Evolutionary conservation across 2,113 vertebrate genomes (phyloP), one percentile per base, ranked within the genome.

Genomic region (Corydoras maculifer): DNA sequence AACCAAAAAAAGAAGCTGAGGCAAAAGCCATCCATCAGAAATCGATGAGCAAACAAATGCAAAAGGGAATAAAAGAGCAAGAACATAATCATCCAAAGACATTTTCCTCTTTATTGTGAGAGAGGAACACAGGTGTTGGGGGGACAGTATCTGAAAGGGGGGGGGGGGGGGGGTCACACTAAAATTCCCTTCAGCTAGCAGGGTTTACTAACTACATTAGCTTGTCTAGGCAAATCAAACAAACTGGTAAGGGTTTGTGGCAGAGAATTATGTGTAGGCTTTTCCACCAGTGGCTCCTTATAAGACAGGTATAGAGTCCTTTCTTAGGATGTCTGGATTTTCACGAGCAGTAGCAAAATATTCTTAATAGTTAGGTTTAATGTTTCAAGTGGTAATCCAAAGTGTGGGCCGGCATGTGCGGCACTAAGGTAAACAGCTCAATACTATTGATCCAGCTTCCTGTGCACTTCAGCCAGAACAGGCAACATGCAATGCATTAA

Each of bases 381-480:
- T 90, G 88, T 89, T 90, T 84, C 83, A 87, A 90, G 87, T 87
- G 84, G 85, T 88, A 87, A 89, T 87, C 83, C 72, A 59, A 80
- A 82, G 82, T 74, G 78, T 83, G 63, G 83, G 81, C 79, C 83
- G 9, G 77, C 79, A 75, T 82, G 79, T 80, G 79, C 80, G 74
- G 81, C 85, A 88, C 86, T 78, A 89, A 90, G 88, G 88, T 91
- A 90, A 90, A 90, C 90, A 91, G 86, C 83, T 91, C 90, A 90
- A 91, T 91, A 91, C 80, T 91, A 91, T 91, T 82, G 90, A 91
- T 91, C 87, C 84, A 77, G 78, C 81, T 85, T 87, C 84, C 78
- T 78, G 80, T 76, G 65, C 57, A 73, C 78, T 82, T 78, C 75
- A 81, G 76, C 82, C 82, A 67, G 13, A 80, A 80, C 85, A 79